Conservation (phyloP, 2,113 vertebrate species). For the Neodontobutis hainanensis region DNA sequence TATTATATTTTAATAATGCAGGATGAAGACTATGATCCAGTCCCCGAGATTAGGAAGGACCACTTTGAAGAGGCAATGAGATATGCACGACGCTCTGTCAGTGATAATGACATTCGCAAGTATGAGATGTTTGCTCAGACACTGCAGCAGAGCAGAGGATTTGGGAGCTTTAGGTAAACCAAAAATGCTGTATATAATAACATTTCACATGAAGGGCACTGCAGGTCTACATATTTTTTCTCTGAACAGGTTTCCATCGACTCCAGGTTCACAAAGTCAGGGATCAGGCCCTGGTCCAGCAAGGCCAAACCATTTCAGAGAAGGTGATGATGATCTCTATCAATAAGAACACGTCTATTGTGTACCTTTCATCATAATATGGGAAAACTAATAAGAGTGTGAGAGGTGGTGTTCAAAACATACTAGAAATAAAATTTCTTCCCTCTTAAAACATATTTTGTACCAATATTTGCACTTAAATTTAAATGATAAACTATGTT, state of each 20-base stretch:
- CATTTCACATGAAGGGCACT: conserved; percentile 87
- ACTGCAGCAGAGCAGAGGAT: conserved; percentile 97
- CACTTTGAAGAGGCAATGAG: conserved; percentile 98
- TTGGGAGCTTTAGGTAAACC: conserved; percentile 96
- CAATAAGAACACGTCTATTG: conserved; percentile 62
- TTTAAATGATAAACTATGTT: too few relatives aligned
- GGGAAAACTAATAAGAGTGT: not conserved
- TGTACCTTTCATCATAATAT: not conserved
- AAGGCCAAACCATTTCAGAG: conserved; percentile 59
- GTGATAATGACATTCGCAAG: conserved; percentile 98
- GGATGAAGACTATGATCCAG: conserved; percentile 91
- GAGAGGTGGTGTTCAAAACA: not conserved
- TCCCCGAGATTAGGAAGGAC: conserved; percentile 96
- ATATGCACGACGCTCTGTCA: conserved; percentile 95
- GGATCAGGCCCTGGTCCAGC: conserved; percentile 53
- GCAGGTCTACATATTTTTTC: not conserved
- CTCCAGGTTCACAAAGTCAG: conserved; percentile 60
- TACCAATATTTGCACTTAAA: too few relatives aligned
- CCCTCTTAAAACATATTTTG: too few relatives aligned
- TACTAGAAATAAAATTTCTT: not conserved
- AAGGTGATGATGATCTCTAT: conserved; percentile 81
- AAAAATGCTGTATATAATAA: conserved; percentile 86
- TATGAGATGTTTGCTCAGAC: conserved; percentile 99
- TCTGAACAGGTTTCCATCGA: conserved; percentile 75
- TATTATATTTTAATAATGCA: conserved; percentile 49